Evolutionary conservation across 2,888 invertebrate genomes (phyloP), one percentile per base, ranked within the genome.

Genomic region (Patella pellucida): DNA sequence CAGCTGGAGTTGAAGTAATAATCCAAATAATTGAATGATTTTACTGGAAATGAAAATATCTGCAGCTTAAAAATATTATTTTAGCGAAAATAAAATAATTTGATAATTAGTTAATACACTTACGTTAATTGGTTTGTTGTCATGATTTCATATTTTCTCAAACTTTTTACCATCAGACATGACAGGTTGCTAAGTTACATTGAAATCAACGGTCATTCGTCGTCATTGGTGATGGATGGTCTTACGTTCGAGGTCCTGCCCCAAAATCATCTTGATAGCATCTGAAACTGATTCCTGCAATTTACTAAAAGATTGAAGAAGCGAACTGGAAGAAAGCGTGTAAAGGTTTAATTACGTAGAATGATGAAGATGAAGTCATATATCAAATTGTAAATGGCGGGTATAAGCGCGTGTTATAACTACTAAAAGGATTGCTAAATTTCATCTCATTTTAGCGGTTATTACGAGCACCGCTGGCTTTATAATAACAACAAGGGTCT

Each of bases 271-370:
- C 62, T 12, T 23, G 23, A 23, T 23, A 19, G 19, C 19, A 23
- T 62, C 23, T 62, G 23, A 62, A 14, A 19, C 19, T 23, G 62
- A 19, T 2, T 19, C 19, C 19, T 9, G 23, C 62, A 62, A 62
- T 62, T 62, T 62, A 62, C 62, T 62, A 62, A 62, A 62, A 62
- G 62, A 62, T 62, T 62, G 9, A 19, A 62, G 62, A 62, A 62
- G 62, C 23, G 19, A 62, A 23, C 19, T 62, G 62, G 62, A 62
- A 62, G n/a, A 62, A 62, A 19, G 62, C 19, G 62, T 62, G 19
- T 19, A 23, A 62, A 23, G 62, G 19, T 62, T 62, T 23, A 62
- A 23, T 62, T 23, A 23, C 0, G 62, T 23, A 23, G 19, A 62
- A 23, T 19, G 15, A 62, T 23, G 23, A 3, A 62, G 62, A 62